Base-by-base conservation (phyloP, 2,113 vertebrate genomes). In the Ceuthmochares aereus region DNA sequence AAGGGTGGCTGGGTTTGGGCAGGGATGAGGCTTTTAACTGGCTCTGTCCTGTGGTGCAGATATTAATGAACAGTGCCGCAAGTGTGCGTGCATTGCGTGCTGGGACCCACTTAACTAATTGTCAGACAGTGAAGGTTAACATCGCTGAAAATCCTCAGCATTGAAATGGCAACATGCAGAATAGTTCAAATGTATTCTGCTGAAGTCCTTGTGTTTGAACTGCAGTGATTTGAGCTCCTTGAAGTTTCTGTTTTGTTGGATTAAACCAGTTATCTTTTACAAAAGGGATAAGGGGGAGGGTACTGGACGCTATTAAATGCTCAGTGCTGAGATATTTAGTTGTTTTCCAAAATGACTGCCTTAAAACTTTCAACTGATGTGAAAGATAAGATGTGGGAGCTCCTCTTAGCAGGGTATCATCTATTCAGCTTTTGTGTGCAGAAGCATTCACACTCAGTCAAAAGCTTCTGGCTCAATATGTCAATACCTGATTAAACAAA, bases 401-500 rank as follows among this genome's bases (percentile, higher is more conserved):
- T 40, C 72, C 79, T 93, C 90, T 85, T 95, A 96, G 95, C 95
- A 67, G 95, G 88, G 60, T 93, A 86, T 91, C 93, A 90, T 81
- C 90, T 81, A 93, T 93, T 97, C 89, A 94, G 82, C 95, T 88
- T 96, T 96, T 96, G 93, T 96, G 75, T 86, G 85, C 68, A 6
- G 85, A 34, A 49, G 85, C 64, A 56, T 96, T 97, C 96, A 93
- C 16, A 5, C 40, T 88, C 75, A 29, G 58, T 95, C 89, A 94
- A 88, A 93, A 94, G 95, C 93, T 93, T 74, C 90, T 91, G 93
- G 91, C 90, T 94, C 85, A 90, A 52, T 77, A 86, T 94, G 93
- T 93, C 95, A 80, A 47, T 96, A 94, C 93, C 87, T 92, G 88
- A 95, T 96, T 95, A 93, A 96, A 83, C 93, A 93, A 81, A 92